phyloP scores from a whole-genome alignment of 2,888 invertebrate species.

The Eristalinus sepulchralis region DNA sequence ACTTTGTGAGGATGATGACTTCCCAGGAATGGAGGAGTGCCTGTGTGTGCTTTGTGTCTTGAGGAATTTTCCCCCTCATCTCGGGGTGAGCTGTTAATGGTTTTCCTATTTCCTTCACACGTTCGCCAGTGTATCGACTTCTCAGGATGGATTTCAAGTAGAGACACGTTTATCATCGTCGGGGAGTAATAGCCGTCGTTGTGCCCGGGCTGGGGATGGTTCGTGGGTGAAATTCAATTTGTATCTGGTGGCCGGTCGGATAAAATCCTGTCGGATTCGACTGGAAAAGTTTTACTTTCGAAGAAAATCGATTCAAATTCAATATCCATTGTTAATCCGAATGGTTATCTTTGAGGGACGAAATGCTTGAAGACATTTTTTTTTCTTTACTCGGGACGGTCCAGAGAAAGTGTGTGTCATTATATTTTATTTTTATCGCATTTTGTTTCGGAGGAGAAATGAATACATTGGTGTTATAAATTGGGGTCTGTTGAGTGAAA shows the following conservation, averaged over 20 bases:
- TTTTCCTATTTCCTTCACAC: conserved; percentile 34
- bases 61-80: background rate
- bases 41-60: conserved; percentile 28
- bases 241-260: conserved; percentile 5
- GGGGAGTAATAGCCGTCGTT: conserved; percentile 38
- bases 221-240: conserved; percentile 10
- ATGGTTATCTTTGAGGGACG: background rate
- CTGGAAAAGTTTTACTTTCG: conserved; percentile 42
- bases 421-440: background rate
- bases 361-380: background rate
- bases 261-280: conserved; percentile 3
- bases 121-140: conserved; percentile 8
- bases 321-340: conserved; percentile 36
- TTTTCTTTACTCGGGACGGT: background rate
- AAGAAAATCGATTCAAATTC: conserved; percentile 51
- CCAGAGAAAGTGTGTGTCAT: background rate
- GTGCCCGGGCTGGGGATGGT: conserved; percentile 36
- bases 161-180: conserved; percentile 33
- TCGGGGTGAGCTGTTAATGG: conserved; percentile 37
- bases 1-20: conserved; percentile 20
- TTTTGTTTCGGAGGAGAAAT: background rate
- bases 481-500: background rate
- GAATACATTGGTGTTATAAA: background rate
- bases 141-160: background rate
- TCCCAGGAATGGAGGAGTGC: conserved; percentile 1